A percentile compares a stretch with the other conserved stretches of the same genome.
Conservation (phyloP, 2,113 vertebrate species). For the Labeo catla region DNA sequence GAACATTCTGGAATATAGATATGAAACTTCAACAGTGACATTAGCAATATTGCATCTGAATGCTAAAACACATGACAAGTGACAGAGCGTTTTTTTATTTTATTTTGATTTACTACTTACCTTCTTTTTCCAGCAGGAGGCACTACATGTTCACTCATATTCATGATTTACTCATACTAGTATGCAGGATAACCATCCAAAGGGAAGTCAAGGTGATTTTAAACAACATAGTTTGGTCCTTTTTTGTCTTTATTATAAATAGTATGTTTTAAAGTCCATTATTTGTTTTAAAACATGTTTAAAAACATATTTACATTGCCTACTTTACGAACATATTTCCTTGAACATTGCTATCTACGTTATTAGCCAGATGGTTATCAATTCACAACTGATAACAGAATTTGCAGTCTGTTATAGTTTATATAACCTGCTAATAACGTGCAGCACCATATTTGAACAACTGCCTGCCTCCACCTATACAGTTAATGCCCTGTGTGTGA, state of each 20-base stretch:
- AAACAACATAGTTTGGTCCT: not conserved
- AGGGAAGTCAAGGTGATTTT: not conserved
- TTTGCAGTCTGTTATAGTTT: not conserved
- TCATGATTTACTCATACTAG: not conserved
- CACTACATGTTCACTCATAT: not conserved
- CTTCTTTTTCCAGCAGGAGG: not conserved
- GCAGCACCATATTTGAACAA: not conserved
- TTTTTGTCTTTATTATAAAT: not conserved
- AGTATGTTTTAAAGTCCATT: not conserved
- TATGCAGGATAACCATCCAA: not conserved
- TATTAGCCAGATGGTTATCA: not conserved
- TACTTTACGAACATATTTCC: not conserved
- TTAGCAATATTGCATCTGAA: not conserved
- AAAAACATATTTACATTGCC: not conserved
- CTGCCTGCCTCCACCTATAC: not conserved
- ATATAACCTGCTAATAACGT: not conserved
- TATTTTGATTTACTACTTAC: not conserved
- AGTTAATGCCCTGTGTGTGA: not conserved
- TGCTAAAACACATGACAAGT: not conserved
- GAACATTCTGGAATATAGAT: not conserved
- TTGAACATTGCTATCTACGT: not conserved
- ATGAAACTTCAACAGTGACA: not conserved
- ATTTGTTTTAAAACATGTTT: not conserved
- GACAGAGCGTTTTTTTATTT: not conserved
- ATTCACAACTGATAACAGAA: not conserved